Evolutionary conservation across 1,140 invertebrate genomes (phyloP).

Genomic region (Sycobia sp.): DNA sequence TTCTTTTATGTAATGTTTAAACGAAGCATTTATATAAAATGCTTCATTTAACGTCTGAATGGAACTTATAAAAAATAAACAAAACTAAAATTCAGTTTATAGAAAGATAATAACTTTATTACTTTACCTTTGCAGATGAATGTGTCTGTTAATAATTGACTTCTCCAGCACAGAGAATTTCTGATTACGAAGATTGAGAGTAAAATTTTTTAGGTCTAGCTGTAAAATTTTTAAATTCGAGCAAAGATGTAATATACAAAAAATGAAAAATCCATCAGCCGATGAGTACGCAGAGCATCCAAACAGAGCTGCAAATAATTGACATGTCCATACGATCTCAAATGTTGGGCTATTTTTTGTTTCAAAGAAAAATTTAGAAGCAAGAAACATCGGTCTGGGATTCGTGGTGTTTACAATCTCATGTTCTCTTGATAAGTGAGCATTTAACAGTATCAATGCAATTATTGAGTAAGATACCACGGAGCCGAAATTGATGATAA

Average conservation of each 20-base stretch:
- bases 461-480: background rate
- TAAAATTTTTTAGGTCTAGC: slow-evolving; percentile 13
- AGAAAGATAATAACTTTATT: too few relatives aligned
- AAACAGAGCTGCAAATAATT: slow-evolving; percentile 16
- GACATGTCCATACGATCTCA: slow-evolving; percentile 28
- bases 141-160: slow-evolving; percentile 7
- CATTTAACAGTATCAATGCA: background rate
- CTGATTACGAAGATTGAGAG: background rate
- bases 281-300: slow-evolving; percentile 7
- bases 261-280: slow-evolving; percentile 27
- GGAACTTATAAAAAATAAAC: too few relatives aligned
- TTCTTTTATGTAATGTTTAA: too few relatives aligned
- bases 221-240: slow-evolving; percentile 27
- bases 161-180: background rate
- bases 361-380: slow-evolving; percentile 27
- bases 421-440: background rate
- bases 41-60: too few relatives aligned
- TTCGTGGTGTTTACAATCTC: background rate
- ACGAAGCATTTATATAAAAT: too few relatives aligned
- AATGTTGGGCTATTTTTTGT: slow-evolving; percentile 22
- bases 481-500: slow-evolving; percentile 6
- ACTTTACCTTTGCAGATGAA: slow-evolving; percentile 1
- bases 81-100: too few relatives aligned
- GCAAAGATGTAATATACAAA: slow-evolving; percentile 31
- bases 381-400: slow-evolving; percentile 11